A percentile compares a stretch with the other conserved stretches of the same genome.
Evolutionary conservation across 2,113 vertebrate species (phyloP).

Genomic region (Thermophis baileyi): DNA sequence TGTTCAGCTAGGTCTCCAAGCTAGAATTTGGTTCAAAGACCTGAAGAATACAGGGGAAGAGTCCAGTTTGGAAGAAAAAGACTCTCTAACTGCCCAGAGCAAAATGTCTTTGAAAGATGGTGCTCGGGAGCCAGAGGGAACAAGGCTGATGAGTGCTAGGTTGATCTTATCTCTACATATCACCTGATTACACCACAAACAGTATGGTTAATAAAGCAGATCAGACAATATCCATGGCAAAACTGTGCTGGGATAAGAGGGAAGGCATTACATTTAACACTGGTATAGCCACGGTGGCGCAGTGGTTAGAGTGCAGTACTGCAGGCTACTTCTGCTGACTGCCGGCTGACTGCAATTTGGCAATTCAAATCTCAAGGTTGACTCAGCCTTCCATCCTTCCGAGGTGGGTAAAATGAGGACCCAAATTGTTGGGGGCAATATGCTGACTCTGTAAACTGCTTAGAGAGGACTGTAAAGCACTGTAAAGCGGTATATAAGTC

Average conservation of each 20-base stretch:
- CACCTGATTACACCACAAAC: not conserved
- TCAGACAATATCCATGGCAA: not conserved
- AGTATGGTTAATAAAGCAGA: not conserved
- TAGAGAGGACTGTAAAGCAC: too few relatives aligned
- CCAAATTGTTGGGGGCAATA: too few relatives aligned
- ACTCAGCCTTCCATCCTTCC: too few relatives aligned
- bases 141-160: not conserved
- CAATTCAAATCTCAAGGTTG: too few relatives aligned
- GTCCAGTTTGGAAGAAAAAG: not conserved
- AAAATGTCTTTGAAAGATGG: not conserved
- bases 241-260: not conserved
- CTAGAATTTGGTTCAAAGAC: not conserved
- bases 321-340: too few relatives aligned
- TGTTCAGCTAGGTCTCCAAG: not conserved
- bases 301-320: too few relatives aligned
- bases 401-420: too few relatives aligned
- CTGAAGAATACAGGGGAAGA: not conserved
- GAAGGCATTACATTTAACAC: not conserved
- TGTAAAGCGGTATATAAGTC: too few relatives aligned
- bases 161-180: not conserved
- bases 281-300: not conserved
- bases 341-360: too few relatives aligned
- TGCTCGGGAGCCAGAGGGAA: not conserved
- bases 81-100: not conserved
- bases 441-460: too few relatives aligned